Evolutionary conservation across 2,797 vertebrate species (phyloP), one percentile per base, ranked within the genome.

Genomic region (Coluber constrictor): DNA sequence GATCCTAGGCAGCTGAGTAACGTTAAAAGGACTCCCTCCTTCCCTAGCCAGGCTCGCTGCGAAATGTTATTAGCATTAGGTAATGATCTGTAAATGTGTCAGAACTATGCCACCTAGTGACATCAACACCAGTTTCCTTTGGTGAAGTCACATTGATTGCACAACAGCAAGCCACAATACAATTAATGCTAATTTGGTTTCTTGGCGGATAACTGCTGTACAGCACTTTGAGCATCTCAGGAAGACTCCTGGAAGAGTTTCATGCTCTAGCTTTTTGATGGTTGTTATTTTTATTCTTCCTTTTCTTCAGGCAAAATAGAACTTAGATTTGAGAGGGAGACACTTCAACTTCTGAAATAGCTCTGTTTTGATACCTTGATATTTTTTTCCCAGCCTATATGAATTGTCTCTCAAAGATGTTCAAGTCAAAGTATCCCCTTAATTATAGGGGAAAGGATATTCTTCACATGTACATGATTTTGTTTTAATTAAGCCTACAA

Each of bases 101-200:
- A 97, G 96, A 97, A 98, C 96, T 97, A 97, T 97, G 97, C 98
- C 98, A 97, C 97, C 98, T 97, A 98, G 98, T 98, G 98, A 97
- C 97, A 97, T 9, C 43, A 91, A 95, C 87, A 95, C 95, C 96
- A 95, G 63, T 92, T 94, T 97, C 97, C 95, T 95, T 95, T 91
- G 95, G 92, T 96, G 97, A 95, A 97, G 96, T 96, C 97, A 95
- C 96, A 95, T 95, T 96, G 97, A 93, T 96, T 94, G 93, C 97
- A 92, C 97, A 96, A 93, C 98, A 97, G 97, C 97, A 93, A 97
- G 97, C 94, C 56, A 87, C 92, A 95, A 87, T 94, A 96, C 97
- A 97, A 98, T 98, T 97, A 98, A 95, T 83, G 91, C 94, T 98
- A 97, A 98, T 98, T 97, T 97, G 97, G 95, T 97, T 97, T 97